These are phyloP conservation scores for Leptinotarsa haldemani DNA, from an alignment of 2,888 invertebrate genomes.

Conservation along the genomic window DNA sequence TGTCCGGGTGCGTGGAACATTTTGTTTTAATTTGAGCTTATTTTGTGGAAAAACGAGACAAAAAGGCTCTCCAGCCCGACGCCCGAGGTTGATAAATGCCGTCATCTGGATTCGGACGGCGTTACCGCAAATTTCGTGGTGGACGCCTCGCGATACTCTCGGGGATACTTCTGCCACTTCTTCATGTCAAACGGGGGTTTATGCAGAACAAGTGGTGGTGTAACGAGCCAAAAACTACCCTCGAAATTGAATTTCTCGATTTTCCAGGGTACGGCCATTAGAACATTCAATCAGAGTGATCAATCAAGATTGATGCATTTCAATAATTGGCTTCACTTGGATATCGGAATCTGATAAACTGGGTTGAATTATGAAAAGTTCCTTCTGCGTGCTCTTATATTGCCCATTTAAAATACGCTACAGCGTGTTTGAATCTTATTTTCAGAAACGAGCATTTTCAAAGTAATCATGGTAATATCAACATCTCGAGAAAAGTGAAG, in stretches of 20 bases:
- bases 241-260: background rate
- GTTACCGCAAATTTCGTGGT: conserved; percentile 33
- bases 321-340: no score
- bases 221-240: background rate
- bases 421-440: no score
- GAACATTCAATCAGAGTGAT: no score
- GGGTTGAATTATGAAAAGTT: no score
- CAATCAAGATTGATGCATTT: no score
- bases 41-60: conserved; percentile 25
- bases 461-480: no score
- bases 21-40: conserved; percentile 33
- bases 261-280: no score
- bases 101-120: conserved; percentile 32
- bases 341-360: no score
- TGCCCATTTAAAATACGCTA: no score
- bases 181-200: conserved; percentile 9
- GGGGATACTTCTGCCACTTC: conserved; percentile 4
- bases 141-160: conserved; percentile 25
- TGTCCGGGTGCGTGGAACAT: conserved; percentile 20
- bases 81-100: conserved; percentile 30
- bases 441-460: no score
- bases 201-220: background rate
- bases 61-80: conserved; percentile 12
- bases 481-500: no score
- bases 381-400: no score